Conservation (phyloP, 2,113 vertebrate species). For the Acanthisitta chloris region DNA sequence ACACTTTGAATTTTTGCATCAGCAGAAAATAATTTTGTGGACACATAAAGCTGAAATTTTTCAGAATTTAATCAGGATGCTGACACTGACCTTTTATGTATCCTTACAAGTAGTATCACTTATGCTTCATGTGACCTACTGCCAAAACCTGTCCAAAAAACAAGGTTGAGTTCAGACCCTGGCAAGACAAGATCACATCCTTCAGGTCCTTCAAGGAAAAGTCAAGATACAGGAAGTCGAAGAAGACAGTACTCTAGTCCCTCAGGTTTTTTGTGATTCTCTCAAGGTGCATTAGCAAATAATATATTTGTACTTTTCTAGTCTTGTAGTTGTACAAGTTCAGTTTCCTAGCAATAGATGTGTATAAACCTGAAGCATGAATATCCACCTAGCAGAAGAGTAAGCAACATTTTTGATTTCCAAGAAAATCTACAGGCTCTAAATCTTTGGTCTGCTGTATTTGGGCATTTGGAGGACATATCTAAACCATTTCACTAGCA, state of each 20-base stretch:
- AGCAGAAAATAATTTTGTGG: neutral
- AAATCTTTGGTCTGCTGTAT: neutral
- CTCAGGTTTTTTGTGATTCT: neutral
- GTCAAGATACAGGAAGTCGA: neutral
- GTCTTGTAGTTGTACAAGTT: neutral
- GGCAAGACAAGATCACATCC: neutral
- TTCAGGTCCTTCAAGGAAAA: neutral
- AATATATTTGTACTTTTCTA: neutral
- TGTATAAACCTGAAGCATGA: neutral
- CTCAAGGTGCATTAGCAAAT: neutral
- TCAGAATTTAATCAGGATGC: neutral
- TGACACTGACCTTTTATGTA: neutral
- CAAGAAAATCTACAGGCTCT: neutral
- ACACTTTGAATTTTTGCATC: neutral
- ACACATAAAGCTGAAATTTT: neutral
- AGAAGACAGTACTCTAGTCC: neutral
- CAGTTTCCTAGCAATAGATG: neutral
- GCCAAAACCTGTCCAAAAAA: neutral
- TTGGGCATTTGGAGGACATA: neutral
- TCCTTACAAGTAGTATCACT: neutral
- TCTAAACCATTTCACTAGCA: neutral
- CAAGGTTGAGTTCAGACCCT: neutral
- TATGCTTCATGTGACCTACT: neutral
- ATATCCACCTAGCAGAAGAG: neutral
- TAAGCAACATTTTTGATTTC: neutral